phyloP scores from a whole-genome alignment of 1,140 invertebrate genomes.

The Drosophila grimshawi region DNA sequence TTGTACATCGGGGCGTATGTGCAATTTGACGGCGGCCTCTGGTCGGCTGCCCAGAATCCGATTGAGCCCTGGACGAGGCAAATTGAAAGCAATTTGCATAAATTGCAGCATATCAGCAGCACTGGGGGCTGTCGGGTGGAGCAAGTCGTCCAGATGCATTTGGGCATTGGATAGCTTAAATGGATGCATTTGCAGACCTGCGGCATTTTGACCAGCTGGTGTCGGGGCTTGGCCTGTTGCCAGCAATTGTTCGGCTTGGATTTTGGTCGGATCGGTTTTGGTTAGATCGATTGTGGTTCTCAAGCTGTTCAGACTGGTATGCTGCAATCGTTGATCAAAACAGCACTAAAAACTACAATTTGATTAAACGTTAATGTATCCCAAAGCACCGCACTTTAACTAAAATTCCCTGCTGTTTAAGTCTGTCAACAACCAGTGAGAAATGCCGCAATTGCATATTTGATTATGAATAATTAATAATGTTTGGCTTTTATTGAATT shows the following conservation, averaged over 20 bases:
- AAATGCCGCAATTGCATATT: slow-evolving; percentile 78
- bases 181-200: slow-evolving; percentile 47
- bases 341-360: slow-evolving; percentile 1
- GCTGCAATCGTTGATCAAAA: neutral
- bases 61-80: slow-evolving; percentile 61
- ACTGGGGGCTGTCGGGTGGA: neutral
- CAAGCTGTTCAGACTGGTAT: slow-evolving; percentile 25
- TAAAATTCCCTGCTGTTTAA: slow-evolving; percentile 7
- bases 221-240: neutral
- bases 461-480: slow-evolving; percentile 83
- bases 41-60: slow-evolving; percentile 33
- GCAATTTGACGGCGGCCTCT: slow-evolving; percentile 45
- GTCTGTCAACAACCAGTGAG: slow-evolving; percentile 60
- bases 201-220: slow-evolving; percentile 50
- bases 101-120: slow-evolving; percentile 47
- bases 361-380: slow-evolving; percentile 42
- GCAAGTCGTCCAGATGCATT: neutral
- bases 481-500: slow-evolving; percentile 81
- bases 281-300: slow-evolving; percentile 21
- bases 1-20: slow-evolving; percentile 37
- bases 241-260: slow-evolving; percentile 2
- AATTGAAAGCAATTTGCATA: slow-evolving; percentile 80
- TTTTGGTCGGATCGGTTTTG: slow-evolving; percentile 27
- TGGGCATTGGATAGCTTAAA: slow-evolving; percentile 4
- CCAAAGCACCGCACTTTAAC: slow-evolving; percentile 26